phyloP scores from a whole-genome alignment of 2,113 vertebrate genomes.

The Pagrus major region DNA sequence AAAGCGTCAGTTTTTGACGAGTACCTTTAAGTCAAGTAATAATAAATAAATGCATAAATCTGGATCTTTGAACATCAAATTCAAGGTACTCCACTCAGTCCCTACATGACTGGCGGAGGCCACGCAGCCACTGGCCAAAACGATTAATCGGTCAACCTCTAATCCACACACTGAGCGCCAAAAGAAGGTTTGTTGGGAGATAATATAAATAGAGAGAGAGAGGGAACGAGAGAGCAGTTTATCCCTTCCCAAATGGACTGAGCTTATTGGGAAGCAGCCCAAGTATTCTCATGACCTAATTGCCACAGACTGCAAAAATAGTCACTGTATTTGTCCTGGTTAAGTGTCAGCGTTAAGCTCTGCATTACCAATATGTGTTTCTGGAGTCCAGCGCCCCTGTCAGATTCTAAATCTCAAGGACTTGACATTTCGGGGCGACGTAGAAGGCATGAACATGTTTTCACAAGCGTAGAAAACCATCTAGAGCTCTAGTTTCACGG shows the following conservation, averaged over 20 bases:
- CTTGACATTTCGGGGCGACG: constrained; percentile 55
- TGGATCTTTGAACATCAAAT: too few relatives aligned
- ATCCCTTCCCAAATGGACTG: constrained; percentile 49
- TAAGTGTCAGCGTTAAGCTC: constrained; percentile 30
- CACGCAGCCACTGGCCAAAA: too few relatives aligned
- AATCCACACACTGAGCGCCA: background rate
- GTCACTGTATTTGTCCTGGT: constrained; percentile 39
- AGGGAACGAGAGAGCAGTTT: background rate
- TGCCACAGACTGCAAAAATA: constrained; percentile 53
- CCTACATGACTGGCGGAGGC: too few relatives aligned
- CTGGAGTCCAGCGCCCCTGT: constrained; percentile 16
- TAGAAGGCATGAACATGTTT: constrained; percentile 41
- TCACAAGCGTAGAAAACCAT: constrained; percentile 25
- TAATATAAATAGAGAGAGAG: constrained; percentile 15
- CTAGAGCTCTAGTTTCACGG: constrained; percentile 39
- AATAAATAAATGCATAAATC: too few relatives aligned
- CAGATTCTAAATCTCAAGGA: constrained; percentile 38
- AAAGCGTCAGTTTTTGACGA: too few relatives aligned
- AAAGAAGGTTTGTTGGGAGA: constrained; percentile 21
- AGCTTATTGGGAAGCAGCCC: constrained; percentile 44
- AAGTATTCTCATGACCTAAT: constrained; percentile 60
- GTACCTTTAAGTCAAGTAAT: too few relatives aligned
- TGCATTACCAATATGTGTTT: constrained; percentile 46
- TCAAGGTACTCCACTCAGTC: too few relatives aligned
- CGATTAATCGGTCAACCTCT: too few relatives aligned